Evolutionary conservation across 2,113 vertebrate species (phyloP).

Genomic region (Riparia riparia): DNA sequence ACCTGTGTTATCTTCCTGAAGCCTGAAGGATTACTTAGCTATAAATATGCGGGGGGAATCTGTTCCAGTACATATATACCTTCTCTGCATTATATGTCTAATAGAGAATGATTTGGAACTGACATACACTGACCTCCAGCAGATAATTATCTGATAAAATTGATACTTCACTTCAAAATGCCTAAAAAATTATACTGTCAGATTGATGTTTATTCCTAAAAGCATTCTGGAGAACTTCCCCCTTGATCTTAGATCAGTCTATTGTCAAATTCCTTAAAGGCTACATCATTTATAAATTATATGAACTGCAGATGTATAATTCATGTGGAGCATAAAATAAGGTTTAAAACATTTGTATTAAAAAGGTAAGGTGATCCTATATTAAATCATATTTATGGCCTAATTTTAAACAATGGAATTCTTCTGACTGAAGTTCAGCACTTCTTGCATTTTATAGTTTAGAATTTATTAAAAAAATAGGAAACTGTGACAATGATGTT

Average conservation of each 20-base stretch:
- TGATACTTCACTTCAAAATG: slow-evolving; percentile 50
- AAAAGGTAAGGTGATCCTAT: slow-evolving; percentile 5
- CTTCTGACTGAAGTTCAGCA: neutral
- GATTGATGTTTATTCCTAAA: slow-evolving; percentile 43
- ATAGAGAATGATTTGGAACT: slow-evolving; percentile 24
- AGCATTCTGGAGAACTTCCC: neutral
- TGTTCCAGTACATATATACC: neutral
- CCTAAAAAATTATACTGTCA: slow-evolving; percentile 33
- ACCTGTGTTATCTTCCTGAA: neutral
- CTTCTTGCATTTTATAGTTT: neutral
- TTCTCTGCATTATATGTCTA: slow-evolving; percentile 5
- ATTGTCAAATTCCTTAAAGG: slow-evolving; percentile 56
- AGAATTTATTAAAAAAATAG: slow-evolving; percentile 11
- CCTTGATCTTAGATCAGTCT: slow-evolving; percentile 34
- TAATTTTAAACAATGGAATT: slow-evolving; percentile 8
- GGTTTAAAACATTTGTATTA: slow-evolving; percentile 36
- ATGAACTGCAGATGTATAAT: slow-evolving; percentile 46
- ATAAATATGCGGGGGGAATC: neutral
- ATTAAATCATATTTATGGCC: slow-evolving; percentile 38
- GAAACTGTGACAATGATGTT: neutral
- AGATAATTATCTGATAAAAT: slow-evolving; percentile 49
- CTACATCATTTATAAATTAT: slow-evolving; percentile 39
- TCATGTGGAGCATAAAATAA: slow-evolving; percentile 30
- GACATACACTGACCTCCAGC: neutral
- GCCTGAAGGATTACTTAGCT: neutral